These are phyloP conservation scores for Engystomops pustulosus DNA, from an alignment of 2,113 vertebrate species.

Conservation along the genomic window DNA sequence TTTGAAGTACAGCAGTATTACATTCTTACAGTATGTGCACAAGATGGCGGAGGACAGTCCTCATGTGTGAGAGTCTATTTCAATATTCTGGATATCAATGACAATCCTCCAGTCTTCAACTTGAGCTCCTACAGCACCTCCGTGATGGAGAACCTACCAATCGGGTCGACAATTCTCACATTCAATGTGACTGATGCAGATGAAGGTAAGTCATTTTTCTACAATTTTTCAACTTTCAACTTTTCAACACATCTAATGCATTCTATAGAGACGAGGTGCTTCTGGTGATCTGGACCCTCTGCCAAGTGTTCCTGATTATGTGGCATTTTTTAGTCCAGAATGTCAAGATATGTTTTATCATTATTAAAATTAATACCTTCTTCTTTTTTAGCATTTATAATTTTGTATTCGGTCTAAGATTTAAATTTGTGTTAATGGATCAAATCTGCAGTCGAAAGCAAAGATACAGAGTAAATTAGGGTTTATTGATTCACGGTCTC, in stretches of 20 bases:
- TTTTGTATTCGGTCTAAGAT: no score
- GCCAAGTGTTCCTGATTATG: not conserved
- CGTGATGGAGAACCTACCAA: conserved; percentile 83
- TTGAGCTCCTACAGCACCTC: conserved; percentile 80
- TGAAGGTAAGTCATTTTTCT: conserved; percentile 76
- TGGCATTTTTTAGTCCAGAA: not conserved
- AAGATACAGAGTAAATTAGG: no score
- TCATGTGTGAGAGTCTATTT: conserved; percentile 89
- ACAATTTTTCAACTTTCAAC: not conserved
- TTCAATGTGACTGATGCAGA: conserved; percentile 86
- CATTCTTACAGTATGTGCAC: conserved; percentile 83
- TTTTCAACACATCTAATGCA: not conserved
- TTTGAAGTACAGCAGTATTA: conserved; percentile 89
- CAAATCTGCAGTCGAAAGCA: no score
- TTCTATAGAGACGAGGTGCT: not conserved
- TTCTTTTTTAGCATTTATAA: no score
- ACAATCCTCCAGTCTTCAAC: conserved; percentile 87
- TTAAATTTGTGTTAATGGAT: no score
- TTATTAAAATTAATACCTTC: not conserved
- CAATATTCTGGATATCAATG: conserved; percentile 92
- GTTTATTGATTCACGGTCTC: no score
- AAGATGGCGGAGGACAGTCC: conserved; percentile 87
- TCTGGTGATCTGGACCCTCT: not conserved
- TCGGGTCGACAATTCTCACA: conserved; percentile 80
- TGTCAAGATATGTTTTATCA: not conserved